Percentiles rank a stretch among this genome's conserved stretches.
phyloP scores from a whole-genome alignment of 2,797 vertebrate species.

The Kryptolebias ocellatus region DNA sequence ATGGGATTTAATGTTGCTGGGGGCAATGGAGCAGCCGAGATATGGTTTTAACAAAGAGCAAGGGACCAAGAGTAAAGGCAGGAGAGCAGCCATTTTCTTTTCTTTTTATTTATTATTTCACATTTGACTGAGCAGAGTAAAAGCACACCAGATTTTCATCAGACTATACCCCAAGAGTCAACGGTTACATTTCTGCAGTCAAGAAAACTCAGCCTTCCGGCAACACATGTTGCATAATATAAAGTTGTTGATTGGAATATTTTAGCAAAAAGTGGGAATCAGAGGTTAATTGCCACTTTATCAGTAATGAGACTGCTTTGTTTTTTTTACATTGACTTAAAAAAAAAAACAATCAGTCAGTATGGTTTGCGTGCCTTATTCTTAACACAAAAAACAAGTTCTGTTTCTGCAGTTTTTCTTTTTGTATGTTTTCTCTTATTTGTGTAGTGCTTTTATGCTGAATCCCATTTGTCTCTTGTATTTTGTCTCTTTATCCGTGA shows the following conservation, averaged over 20 bases:
- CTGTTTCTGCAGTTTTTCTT: conserved; percentile 35
- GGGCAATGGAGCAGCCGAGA: conserved; percentile 87
- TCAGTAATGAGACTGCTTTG: conserved; percentile 3
- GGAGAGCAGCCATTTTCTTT: conserved; percentile 84
- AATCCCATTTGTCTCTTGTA: conserved; percentile 59
- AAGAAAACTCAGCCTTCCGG: conserved; percentile 53
- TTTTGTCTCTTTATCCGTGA: conserved; percentile 55
- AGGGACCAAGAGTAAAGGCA: conserved; percentile 83
- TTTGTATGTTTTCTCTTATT: conserved; percentile 67
- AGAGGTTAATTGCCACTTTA: neutral
- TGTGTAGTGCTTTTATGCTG: conserved; percentile 57
- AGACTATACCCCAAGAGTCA: conserved; percentile 80
- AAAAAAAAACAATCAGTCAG: too few relatives aligned
- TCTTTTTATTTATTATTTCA: conserved; percentile 86
- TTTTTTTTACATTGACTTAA: neutral
- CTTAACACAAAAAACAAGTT: neutral
- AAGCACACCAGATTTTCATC: conserved; percentile 75
- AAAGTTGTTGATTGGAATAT: conserved; percentile 40
- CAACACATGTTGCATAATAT: conserved; percentile 60
- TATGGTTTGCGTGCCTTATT: neutral
- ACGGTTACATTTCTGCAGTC: conserved; percentile 68
- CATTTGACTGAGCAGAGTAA: conserved; percentile 79
- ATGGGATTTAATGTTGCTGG: conserved; percentile 90
- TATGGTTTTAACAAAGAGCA: conserved; percentile 89
- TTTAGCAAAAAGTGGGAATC: conserved; percentile 6